These are phyloP conservation scores for Harpagifer antarcticus DNA, from an alignment of 2,797 vertebrate species.

Conservation along the genomic window DNA sequence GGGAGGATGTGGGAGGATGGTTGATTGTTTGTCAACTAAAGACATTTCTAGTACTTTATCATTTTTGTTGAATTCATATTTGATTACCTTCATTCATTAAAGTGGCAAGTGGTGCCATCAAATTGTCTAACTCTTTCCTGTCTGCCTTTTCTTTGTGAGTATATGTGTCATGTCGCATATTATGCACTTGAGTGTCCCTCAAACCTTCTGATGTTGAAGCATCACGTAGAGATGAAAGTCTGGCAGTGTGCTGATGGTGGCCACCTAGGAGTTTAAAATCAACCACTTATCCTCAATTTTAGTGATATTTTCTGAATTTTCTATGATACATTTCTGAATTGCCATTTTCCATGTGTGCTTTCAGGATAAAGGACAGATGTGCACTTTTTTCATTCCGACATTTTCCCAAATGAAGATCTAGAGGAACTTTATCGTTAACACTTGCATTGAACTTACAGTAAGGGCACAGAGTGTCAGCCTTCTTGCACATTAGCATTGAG, in stretches of 20 bases:
- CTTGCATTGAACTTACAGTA: background rate
- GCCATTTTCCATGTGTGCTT: background rate
- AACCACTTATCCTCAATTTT: background rate
- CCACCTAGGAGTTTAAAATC: conserved; percentile 37
- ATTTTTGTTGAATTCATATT: conserved; percentile 64
- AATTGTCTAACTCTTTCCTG: conserved; percentile 23
- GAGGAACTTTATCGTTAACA: background rate
- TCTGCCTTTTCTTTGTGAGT: conserved; percentile 34
- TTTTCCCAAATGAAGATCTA: background rate
- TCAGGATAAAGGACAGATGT: background rate
- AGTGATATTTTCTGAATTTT: background rate
- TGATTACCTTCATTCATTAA: conserved; percentile 72
- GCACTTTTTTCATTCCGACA: background rate
- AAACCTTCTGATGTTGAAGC: conserved; percentile 50
- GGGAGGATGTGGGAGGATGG: conserved; percentile 40
- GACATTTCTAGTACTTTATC: conserved; percentile 49
- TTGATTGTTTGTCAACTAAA: conserved; percentile 31
- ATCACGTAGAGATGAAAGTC: conserved; percentile 57
- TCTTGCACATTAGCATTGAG: background rate
- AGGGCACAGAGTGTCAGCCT: background rate
- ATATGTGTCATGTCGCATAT: conserved; percentile 16
- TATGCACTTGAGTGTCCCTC: conserved; percentile 35
- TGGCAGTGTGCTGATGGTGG: conserved; percentile 21
- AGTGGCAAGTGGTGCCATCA: conserved; percentile 48
- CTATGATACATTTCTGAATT: background rate